Percentiles rank a stretch among this genome's conserved stretches.
Evolutionary conservation across 2,113 vertebrate genomes (phyloP).

Genomic region (Forbesichthys agassizii): DNA sequence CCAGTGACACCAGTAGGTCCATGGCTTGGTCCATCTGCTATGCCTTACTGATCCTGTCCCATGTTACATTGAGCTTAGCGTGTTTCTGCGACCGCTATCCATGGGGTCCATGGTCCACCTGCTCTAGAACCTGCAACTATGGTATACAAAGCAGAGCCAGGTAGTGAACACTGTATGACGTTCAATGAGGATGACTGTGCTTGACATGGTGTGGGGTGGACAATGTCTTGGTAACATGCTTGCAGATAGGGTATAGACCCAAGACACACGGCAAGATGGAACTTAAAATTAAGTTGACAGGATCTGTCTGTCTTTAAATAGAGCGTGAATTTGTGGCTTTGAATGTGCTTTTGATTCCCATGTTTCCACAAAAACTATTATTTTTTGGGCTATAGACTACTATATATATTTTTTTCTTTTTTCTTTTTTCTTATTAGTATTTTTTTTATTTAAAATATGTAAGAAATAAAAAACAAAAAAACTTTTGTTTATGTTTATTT

Average conservation of each 20-base stretch:
- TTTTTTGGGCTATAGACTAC: too few relatives aligned
- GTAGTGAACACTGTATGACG: conserved; percentile 51
- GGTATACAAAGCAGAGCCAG: conserved; percentile 82
- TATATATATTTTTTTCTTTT: not conserved
- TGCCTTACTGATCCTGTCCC: conserved; percentile 51
- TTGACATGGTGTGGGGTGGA: too few relatives aligned
- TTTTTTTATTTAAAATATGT: not conserved
- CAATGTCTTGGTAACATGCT: not conserved
- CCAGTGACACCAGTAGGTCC: not conserved
- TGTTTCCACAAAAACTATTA: not conserved
- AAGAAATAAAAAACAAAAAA: not conserved
- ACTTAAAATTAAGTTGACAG: too few relatives aligned
- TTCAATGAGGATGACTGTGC: not conserved
- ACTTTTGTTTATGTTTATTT: too few relatives aligned
- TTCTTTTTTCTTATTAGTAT: not conserved
- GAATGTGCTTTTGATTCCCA: not conserved
- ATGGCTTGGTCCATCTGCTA: conserved; percentile 50
- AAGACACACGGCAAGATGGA: too few relatives aligned
- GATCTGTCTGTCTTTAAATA: not conserved
- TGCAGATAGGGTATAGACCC: not conserved
- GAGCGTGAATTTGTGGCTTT: not conserved
- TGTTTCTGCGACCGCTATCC: conserved; percentile 88
- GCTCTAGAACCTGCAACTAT: conserved; percentile 84
- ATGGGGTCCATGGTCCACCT: conserved; percentile 84
- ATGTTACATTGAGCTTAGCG: conserved; percentile 65